A percentile compares a stretch with the other conserved stretches of the same genome.
Evolutionary conservation across 2,888 invertebrate species (phyloP).

Genomic region (Spodoptera littoralis): DNA sequence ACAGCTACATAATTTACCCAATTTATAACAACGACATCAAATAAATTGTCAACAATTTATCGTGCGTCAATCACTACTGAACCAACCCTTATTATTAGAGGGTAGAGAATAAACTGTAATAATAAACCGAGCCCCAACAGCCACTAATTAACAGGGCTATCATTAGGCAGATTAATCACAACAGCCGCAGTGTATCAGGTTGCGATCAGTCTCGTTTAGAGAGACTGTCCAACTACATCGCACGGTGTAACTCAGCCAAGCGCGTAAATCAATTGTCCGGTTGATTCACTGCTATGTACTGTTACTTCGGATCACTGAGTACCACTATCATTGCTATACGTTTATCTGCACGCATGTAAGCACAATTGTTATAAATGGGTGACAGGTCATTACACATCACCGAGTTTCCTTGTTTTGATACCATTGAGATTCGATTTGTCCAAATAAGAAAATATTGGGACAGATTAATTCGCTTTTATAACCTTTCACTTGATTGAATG

Average conservation of each 20-base stretch:
- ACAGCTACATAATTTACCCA: no score
- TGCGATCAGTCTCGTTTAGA: conserved; percentile 39
- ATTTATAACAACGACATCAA: no score
- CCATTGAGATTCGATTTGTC: no score
- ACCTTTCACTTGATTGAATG: no score
- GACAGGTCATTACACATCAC: conserved; percentile 1
- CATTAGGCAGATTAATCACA: conserved; percentile 46
- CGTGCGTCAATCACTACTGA: not conserved
- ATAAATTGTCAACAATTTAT: not conserved
- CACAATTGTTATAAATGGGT: not conserved
- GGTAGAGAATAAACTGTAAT: conserved; percentile 30
- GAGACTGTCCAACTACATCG: conserved; percentile 26
- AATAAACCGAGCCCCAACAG: conserved; percentile 10
- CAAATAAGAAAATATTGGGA: no score
- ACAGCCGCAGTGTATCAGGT: conserved; percentile 28
- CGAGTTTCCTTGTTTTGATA: not conserved
- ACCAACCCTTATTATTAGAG: not conserved
- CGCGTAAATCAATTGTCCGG: conserved; percentile 52
- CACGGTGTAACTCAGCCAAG: conserved; percentile 26
- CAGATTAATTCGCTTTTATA: no score
- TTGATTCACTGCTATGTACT: conserved; percentile 42
- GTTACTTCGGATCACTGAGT: conserved; percentile 20
- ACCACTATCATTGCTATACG: conserved; percentile 9
- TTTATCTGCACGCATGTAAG: conserved; percentile 1
- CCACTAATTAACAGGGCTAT: conserved; percentile 36